phyloP scores from a whole-genome alignment of 2,888 invertebrate species.

The Latheticus oryzae region DNA sequence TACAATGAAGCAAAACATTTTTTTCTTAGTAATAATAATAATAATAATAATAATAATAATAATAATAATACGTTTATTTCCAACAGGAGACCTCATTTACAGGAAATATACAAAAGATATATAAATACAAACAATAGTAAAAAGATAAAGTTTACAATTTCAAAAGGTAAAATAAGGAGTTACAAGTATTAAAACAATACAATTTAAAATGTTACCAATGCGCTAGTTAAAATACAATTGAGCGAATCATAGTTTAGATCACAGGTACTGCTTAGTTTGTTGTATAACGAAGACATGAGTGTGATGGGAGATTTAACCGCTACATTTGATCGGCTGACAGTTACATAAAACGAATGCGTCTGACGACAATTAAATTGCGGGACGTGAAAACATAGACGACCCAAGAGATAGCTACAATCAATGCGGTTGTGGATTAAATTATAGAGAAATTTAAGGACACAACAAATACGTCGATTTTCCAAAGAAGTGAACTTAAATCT shows the following conservation, averaged over 20 bases:
- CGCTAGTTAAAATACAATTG: no score
- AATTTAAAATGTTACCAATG: no score
- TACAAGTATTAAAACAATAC: no score
- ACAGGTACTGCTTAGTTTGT: neutral
- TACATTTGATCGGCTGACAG: neutral
- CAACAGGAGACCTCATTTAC: no score
- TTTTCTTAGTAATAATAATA: no score
- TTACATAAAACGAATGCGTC: neutral
- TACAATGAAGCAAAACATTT: no score
- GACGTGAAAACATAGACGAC: neutral
- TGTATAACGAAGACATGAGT: neutral
- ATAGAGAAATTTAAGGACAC: neutral
- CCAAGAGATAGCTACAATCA: neutral
- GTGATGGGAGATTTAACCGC: neutral
- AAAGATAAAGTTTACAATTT: no score
- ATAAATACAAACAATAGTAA: no score
- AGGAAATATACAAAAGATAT: no score
- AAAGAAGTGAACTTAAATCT: neutral
- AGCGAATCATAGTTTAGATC: neutral
- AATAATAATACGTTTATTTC: no score
- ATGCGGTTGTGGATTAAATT: neutral
- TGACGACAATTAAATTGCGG: neutral
- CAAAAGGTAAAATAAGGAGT: no score
- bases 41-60: no score
- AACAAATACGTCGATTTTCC: neutral